Conservation (phyloP, 2,797 vertebrate species). For the Poecilia gillii region DNA sequence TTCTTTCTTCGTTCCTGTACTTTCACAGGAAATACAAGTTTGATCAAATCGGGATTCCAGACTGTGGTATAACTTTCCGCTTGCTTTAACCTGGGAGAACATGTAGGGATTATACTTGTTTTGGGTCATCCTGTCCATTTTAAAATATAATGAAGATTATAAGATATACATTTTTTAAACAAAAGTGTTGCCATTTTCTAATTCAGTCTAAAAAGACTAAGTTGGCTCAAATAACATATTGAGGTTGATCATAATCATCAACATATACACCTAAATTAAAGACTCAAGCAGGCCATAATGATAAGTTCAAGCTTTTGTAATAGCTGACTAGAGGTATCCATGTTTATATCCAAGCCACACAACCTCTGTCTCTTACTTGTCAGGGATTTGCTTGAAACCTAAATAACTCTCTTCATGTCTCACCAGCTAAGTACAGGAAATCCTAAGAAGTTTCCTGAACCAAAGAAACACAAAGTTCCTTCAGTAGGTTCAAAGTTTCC, state of each 20-base stretch:
- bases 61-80: neutral
- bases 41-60: neutral
- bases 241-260: neutral
- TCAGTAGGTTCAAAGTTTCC: neutral
- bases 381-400: neutral
- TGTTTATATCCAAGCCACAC: neutral
- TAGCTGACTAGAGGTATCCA: neutral
- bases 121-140: neutral
- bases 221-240: neutral
- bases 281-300: too few relatives aligned
- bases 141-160: neutral
- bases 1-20: neutral
- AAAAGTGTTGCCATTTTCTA: neutral
- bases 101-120: too few relatives aligned
- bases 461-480: neutral
- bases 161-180: neutral
- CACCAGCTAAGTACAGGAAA: neutral
- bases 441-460: neutral
- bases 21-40: neutral
- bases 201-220: neutral
- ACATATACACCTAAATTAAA: too few relatives aligned
- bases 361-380: neutral
- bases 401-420: neutral
- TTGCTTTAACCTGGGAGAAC: neutral
- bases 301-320: neutral